Conservation (phyloP, 2,113 vertebrate genomes). For the Alces alces region DNA sequence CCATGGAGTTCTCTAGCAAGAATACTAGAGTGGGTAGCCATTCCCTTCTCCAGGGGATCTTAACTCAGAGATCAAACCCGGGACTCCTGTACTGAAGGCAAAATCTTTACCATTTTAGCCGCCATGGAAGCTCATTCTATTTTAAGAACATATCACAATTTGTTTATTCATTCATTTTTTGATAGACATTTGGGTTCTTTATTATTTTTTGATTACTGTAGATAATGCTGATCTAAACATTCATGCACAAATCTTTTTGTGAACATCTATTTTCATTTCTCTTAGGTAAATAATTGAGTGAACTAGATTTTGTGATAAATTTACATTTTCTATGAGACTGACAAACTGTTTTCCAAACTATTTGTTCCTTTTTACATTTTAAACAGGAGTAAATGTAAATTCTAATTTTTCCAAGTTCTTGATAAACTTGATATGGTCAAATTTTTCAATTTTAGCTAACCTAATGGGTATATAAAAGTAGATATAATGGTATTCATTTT, state of each 20-base stretch:
- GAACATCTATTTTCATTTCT: background rate
- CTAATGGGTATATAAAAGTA: background rate
- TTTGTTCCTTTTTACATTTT: background rate
- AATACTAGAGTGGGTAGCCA: background rate
- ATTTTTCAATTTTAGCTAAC: background rate
- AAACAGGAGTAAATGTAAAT: background rate
- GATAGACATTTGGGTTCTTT: background rate
- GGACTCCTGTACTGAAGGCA: background rate
- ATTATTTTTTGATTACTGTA: background rate
- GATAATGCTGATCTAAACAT: background rate
- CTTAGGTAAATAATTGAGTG: background rate
- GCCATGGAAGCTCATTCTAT: background rate
- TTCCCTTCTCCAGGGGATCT: background rate
- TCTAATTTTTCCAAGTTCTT: background rate
- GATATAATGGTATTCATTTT: background rate
- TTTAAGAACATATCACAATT: background rate
- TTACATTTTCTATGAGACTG: background rate
- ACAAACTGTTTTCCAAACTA: background rate
- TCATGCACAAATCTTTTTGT: background rate
- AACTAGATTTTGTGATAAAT: background rate
- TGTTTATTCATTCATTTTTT: background rate
- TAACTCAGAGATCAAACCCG: background rate
- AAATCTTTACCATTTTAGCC: background rate
- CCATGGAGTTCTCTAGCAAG: background rate
- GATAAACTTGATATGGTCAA: background rate